These are phyloP conservation scores for Amblyopsis hoosieri DNA, from an alignment of 2,797 vertebrate genomes.

Conservation along the genomic window DNA sequence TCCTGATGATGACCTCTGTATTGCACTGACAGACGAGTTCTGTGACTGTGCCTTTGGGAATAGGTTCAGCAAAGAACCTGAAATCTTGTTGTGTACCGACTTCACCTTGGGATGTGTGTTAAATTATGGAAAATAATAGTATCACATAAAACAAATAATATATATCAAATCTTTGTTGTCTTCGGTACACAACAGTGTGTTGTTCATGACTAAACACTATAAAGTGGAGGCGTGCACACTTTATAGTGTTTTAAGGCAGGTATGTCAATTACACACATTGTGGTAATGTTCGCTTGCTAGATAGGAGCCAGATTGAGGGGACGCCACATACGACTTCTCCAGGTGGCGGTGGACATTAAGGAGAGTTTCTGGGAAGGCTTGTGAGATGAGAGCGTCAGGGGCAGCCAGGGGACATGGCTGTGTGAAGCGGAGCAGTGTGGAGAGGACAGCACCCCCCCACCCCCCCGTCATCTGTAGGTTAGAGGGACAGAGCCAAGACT, in stretches of 20 bases:
- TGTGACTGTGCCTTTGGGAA: constrained; percentile 36
- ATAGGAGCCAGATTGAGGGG: constrained; percentile 47
- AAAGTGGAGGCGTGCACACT: constrained; percentile 40
- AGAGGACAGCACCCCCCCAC: constrained; percentile 25
- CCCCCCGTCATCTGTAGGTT: constrained; percentile 60
- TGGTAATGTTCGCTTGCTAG: constrained; percentile 56
- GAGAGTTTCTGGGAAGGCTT: constrained; percentile 46
- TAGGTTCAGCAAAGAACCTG: constrained; percentile 21
- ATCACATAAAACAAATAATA: neutral
- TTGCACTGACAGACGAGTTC: constrained; percentile 33
- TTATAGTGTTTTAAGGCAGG: constrained; percentile 36
- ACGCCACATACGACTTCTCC: constrained; percentile 39
- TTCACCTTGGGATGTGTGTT: constrained; percentile 26
- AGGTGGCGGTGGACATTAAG: constrained; percentile 27
- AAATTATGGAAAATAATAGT: neutral
- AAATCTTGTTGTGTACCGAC: constrained; percentile 46
- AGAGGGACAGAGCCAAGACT: constrained; percentile 69
- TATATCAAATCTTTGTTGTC: constrained; percentile 12
- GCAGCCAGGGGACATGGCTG: constrained; percentile 68
- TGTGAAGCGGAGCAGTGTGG: constrained; percentile 49
- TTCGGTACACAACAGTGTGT: constrained; percentile 13
- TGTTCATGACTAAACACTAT: constrained; percentile 35
- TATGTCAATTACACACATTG: constrained; percentile 43
- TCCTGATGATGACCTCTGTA: constrained; percentile 49
- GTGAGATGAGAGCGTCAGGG: constrained; percentile 43